Percentiles rank a stretch among this genome's conserved stretches.
Conservation (phyloP, 2,797 vertebrate genomes). For the Phataginus tricuspis region DNA sequence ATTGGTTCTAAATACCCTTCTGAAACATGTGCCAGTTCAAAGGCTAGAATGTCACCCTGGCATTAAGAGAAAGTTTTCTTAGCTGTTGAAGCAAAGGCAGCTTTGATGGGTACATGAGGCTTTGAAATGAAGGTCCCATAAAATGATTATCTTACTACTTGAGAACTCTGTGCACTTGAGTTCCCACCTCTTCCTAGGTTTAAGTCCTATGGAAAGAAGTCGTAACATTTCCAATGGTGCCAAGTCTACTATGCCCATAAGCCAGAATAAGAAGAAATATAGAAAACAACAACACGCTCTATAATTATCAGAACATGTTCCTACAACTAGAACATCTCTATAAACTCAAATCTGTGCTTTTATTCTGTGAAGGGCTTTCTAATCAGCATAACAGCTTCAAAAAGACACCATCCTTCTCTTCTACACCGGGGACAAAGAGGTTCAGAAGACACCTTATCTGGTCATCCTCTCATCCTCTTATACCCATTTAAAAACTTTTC, state of each 20-base stretch:
- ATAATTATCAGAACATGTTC: not conserved
- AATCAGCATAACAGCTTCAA: not conserved
- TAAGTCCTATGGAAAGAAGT: not conserved
- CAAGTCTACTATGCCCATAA: not conserved
- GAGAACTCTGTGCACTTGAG: not conserved
- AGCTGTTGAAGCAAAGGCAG: not conserved
- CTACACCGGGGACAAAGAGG: not conserved
- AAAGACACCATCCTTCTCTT: not conserved
- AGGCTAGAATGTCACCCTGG: not conserved
- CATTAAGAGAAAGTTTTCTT: not conserved
- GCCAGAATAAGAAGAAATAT: not conserved
- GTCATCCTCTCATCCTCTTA: not conserved
- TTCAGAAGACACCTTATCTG: not conserved
- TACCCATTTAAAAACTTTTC: not conserved
- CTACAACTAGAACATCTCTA: not conserved
- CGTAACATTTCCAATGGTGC: not conserved
- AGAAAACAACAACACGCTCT: not conserved
- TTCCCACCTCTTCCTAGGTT: not conserved
- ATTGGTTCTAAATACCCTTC: not conserved
- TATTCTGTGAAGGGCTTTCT: not conserved
- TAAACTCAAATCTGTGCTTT: not conserved
- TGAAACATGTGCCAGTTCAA: not conserved
- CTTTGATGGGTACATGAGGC: not conserved
- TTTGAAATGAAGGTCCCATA: not conserved
- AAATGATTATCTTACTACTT: not conserved